Evolutionary conservation across 2,113 vertebrate species (phyloP).

Genomic region (Tyrannus savana): DNA sequence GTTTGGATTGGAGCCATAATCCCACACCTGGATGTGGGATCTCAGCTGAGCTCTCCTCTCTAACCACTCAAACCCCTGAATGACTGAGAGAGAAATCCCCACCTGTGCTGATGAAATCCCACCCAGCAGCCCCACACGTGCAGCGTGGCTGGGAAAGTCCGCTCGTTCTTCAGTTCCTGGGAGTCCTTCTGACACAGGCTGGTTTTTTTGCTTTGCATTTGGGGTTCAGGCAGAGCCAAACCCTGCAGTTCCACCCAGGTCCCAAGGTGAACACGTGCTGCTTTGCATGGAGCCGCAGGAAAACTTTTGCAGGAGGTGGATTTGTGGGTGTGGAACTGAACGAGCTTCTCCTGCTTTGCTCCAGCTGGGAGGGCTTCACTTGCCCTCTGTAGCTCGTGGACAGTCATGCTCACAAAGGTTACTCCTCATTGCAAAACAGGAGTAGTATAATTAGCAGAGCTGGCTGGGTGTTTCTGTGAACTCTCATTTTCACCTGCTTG

Average conservation of each 20-base stretch:
- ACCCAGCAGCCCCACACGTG: fast-evolving
- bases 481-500: neutral
- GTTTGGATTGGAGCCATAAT: neutral
- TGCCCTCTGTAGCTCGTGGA: neutral
- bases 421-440: neutral
- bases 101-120: neutral
- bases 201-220: neutral
- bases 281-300: neutral
- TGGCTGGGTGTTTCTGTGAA: neutral
- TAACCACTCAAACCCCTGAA: neutral
- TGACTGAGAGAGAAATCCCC: neutral
- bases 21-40: neutral
- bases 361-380: neutral
- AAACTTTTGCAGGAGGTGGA: fast-evolving
- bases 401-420: neutral
- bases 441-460: neutral
- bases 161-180: neutral
- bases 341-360: neutral
- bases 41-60: neutral
- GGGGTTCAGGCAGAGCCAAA: neutral
- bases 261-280: neutral
- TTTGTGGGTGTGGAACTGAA: neutral
- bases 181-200: neutral
- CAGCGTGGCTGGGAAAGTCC: neutral
- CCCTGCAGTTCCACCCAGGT: neutral